Conservation (phyloP, 2,888 invertebrate species). For the Lasioglossum pauxillum region DNA sequence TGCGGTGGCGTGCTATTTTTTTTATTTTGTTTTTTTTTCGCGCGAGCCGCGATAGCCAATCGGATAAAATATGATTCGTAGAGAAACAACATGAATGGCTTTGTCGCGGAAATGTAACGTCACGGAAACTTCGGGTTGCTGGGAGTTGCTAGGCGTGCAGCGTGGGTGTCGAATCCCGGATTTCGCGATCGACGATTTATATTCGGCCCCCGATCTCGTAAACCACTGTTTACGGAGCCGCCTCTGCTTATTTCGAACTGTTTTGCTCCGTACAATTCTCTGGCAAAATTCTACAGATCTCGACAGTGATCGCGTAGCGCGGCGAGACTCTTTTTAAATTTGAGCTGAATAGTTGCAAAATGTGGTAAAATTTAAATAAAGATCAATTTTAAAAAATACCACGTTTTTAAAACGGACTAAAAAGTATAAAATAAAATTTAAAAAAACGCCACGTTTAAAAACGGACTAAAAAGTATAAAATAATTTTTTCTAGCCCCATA, state of each 20-base stretch:
- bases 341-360: neutral
- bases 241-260: neutral
- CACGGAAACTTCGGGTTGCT: constrained; percentile 4
- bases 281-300: neutral
- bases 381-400: no score
- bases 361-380: no score
- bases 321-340: neutral
- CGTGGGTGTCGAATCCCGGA: constrained; percentile 12
- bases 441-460: no score
- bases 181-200: constrained; percentile 36
- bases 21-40: constrained; percentile 1
- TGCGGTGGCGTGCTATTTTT: neutral
- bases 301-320: neutral
- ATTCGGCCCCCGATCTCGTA: constrained; percentile 16
- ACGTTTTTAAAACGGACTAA: no score
- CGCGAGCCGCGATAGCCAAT: constrained; percentile 9
- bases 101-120: constrained; percentile 31
- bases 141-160: neutral
- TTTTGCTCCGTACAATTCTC: neutral
- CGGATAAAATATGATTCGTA: constrained; percentile 38
- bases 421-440: no score
- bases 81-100: constrained; percentile 23
- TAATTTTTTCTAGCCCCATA: no score
- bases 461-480: no score
- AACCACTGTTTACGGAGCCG: neutral